Evolutionary conservation across 2,113 vertebrate genomes (phyloP).

Genomic region (Bombycilla garrulus): DNA sequence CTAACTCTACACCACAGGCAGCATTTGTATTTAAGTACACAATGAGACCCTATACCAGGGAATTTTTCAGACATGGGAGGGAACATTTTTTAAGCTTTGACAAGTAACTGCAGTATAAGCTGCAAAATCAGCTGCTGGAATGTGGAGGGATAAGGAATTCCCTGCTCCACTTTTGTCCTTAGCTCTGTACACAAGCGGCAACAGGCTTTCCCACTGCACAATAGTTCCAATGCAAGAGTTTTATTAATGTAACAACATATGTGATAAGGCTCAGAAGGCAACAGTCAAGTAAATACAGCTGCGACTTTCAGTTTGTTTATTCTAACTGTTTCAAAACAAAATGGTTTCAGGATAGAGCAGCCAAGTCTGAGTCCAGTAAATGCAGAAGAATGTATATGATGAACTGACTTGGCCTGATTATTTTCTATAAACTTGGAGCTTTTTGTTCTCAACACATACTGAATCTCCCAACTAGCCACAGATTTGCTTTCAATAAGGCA

Average conservation of each 20-base stretch:
- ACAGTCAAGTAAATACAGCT: conserved; percentile 40
- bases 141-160: not conserved
- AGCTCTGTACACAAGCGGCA: too few relatives aligned
- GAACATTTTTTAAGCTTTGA: not conserved
- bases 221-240: not conserved
- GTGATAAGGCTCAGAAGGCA: conserved; percentile 29
- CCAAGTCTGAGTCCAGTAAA: not conserved
- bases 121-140: not conserved
- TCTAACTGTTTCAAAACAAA: conserved; percentile 17
- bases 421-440: not conserved
- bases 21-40: not conserved
- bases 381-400: not conserved
- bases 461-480: not conserved
- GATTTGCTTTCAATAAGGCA: not conserved
- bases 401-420: not conserved
- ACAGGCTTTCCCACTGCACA: not conserved
- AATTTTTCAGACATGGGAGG: not conserved
- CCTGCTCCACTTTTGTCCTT: too few relatives aligned
- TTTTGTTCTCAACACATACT: not conserved
- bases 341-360: not conserved
- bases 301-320: conserved; percentile 26
- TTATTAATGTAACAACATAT: conserved; percentile 2
- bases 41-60: not conserved
- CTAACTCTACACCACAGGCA: not conserved
- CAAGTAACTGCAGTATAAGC: not conserved